Conservation (phyloP, 2,113 vertebrate species). For the Apodemus speciosus region DNA sequence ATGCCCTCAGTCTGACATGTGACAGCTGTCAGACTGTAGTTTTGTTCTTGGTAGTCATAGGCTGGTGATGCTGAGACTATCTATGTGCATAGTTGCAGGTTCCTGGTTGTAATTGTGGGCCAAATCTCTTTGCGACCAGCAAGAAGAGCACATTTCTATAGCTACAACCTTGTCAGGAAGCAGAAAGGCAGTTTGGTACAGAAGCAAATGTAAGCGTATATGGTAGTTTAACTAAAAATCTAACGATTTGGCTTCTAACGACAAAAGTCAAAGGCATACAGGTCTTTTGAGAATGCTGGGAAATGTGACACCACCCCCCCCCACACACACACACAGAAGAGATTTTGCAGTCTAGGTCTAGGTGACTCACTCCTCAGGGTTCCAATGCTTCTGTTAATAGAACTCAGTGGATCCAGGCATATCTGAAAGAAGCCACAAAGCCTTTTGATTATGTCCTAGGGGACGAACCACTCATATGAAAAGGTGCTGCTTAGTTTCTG, state of each 20-base stretch:
- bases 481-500: not conserved
- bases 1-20: not conserved
- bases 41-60: not conserved
- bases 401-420: not conserved
- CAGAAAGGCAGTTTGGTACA: not conserved
- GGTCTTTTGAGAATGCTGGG: not conserved
- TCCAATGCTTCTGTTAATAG: not conserved
- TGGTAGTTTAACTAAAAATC: not conserved
- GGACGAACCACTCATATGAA: not conserved
- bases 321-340: not conserved
- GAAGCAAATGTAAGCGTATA: not conserved
- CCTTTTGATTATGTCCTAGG: not conserved
- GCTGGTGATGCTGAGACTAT: not conserved
- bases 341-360: not conserved
- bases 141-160: not conserved
- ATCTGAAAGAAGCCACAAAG: not conserved
- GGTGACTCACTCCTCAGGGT: not conserved
- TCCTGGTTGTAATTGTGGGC: not conserved
- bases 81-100: not conserved
- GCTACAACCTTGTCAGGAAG: not conserved
- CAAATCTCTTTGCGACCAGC: not conserved
- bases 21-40: not conserved
- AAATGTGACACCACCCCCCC: too few relatives aligned
- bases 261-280: not conserved
- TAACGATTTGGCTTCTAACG: not conserved